Evolutionary conservation across 2,113 vertebrate species (phyloP), one percentile per base, ranked within the genome.

Genomic region (Thamnaconus septentrionalis): DNA sequence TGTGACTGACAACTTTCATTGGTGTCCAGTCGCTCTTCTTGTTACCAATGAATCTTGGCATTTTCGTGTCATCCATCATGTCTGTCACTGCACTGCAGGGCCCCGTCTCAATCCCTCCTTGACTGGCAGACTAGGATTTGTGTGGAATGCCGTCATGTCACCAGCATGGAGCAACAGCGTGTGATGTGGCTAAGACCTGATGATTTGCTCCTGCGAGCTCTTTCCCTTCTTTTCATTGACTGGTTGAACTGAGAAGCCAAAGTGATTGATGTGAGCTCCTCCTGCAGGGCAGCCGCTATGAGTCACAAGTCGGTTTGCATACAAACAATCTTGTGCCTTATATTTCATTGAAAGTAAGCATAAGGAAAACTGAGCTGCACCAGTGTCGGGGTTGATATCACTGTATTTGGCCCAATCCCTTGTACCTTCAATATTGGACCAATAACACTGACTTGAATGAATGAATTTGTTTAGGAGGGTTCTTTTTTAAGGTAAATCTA

Each of bases 41-140:
- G 18, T 45, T 45, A 45, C 5, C 44, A 5, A 7, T 45, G 5
- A 45, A 69, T 65, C 31, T 49, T 66, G 64, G 4, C 11, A 0
- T 51, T 53, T 31, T 31, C 10, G 8, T 50, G 41, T 61, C 71
- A 76, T 89, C 78, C 59, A 69, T 87, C 83, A 82, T 3, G 18
- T 12, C 66, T 73, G 74, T 81, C 85, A 71, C 64, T 40, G 53
- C 53, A 53, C 47, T 56, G 61, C 56, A 46, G 57, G 53, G 55
- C 45, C n/a, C 1, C 8, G 45, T 53, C 63, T 50, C 52, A 51
- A 9, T 63, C 60, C 55, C 6, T 71, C 9, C 45, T n/a, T 11
- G 3, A 61, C 62, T 70, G 72, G 71, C 75, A 66, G 59, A 4
- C 4, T 42, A 71, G 53, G 56, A 55, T 65, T 69, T 56, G 46